Conservation (phyloP, 2,797 vertebrate genomes). For the Lutjanus argentimaculatus region DNA sequence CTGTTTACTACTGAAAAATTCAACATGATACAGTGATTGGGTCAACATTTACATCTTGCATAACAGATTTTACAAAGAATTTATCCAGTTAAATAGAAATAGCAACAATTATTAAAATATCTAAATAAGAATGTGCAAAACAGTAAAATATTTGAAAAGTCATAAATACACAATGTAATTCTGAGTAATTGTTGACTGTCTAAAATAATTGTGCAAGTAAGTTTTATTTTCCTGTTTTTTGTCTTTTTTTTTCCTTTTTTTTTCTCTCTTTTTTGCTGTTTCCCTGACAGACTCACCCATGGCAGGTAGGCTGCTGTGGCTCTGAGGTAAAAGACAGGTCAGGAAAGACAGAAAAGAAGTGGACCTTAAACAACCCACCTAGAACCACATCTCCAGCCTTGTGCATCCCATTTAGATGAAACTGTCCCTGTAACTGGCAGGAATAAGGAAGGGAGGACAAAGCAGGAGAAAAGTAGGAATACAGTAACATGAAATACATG, state of each 20-base stretch:
- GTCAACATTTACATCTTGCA: no score
- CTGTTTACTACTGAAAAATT: neutral
- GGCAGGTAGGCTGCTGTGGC: constrained; percentile 9
- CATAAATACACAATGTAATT: neutral
- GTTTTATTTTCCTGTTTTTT: no score
- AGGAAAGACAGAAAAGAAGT: constrained; percentile 67
- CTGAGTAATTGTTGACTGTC: no score
- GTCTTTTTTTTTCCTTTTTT: no score
- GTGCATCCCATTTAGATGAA: constrained; percentile 66
- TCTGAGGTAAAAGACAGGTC: constrained; percentile 63
- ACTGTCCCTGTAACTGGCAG: constrained; percentile 51
- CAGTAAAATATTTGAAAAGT: neutral
- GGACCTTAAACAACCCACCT: constrained; percentile 76
- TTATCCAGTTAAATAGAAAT: no score
- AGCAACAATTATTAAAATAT: no score
- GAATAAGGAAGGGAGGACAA: no score
- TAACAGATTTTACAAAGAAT: no score
- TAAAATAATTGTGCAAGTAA: no score
- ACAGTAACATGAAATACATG: no score
- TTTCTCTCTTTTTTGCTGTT: no score
- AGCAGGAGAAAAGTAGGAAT: no score
- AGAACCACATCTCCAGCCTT: constrained; percentile 74
- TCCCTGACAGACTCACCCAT: constrained; percentile 50
- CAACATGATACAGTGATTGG: neutral
- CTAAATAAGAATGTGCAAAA: neutral